Base-by-base conservation (phyloP, 2,888 invertebrate genomes). In the Hemistola chrysoprasaria region DNA sequence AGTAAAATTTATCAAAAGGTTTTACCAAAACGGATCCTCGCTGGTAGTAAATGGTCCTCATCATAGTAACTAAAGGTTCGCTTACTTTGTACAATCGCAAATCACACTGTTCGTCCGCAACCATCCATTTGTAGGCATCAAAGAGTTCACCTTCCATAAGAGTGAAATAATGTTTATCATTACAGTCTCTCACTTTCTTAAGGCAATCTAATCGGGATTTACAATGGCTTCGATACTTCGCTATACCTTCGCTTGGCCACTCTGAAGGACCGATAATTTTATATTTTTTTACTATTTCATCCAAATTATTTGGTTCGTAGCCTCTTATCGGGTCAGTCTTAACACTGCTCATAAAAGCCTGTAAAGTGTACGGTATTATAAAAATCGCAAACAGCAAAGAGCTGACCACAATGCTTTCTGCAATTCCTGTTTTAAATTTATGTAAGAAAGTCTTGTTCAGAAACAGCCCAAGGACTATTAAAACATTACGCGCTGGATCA, bases 381-480 rank as follows among this genome's bases (percentile, higher is more conserved):
- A 70, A 57, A 5, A 62, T 43, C 8, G 56, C 44, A 22, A 62
- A 41, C 10, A 75, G 53, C n/a, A 73, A 24, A 28, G 36, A 47
- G 4, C 47, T 20, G 2, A 65, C 36, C 3, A 71, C 23, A 0
- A 74, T 11, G 8, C 51, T 49, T 8, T 59, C 54, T 3, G 64
- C 41, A 16, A 56, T 25, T 8, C 58, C 61, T 1, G 39, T 8
- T 22, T 44, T 48, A 11, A 52, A 45, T 4, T 53, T 42, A 4
- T 11, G 45, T 1, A 56, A 26, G n/a, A 11, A 29, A 1, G 33
- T 36, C 35, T 59, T 73, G 47, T 63, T 64, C 2, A 69, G 41
- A 40, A 71, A 61, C 27, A 59, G 65, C 25, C 75, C 74, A 22
- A 60, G 59, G 4, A 71, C 54, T 3, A 60, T 36, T 16, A 73